Conservation (phyloP, 2,113 vertebrate species). For the Oncorhynchus tshawytscha region DNA sequence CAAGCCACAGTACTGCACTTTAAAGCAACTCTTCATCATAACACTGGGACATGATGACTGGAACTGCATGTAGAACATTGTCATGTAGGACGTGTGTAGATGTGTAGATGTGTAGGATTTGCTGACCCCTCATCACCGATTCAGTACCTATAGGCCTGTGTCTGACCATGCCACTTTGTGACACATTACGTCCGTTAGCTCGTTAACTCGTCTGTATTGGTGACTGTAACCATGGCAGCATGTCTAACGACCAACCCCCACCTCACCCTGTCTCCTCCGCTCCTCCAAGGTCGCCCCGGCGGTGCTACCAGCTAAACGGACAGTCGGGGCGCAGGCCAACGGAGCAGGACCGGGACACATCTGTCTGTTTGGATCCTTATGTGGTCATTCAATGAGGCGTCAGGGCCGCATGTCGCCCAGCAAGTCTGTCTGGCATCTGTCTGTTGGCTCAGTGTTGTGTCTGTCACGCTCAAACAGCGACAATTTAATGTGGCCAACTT, state of each 20-base stretch:
- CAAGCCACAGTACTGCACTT: too few relatives aligned
- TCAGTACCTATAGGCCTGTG: background rate
- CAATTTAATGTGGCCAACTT: too few relatives aligned
- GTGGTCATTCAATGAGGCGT: slow-evolving; percentile 26
- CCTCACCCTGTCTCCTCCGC: background rate
- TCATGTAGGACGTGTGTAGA: background rate
- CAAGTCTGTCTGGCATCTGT: background rate
- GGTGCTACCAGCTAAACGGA: background rate
- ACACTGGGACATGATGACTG: background rate
- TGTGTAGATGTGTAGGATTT: background rate
- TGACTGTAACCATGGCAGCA: background rate
- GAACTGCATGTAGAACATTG: background rate
- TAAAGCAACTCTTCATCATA: background rate
- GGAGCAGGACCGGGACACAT: slow-evolving; percentile 7
- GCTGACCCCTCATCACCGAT: background rate
- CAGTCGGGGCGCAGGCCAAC: background rate
- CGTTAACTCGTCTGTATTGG: background rate
- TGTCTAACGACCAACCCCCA: background rate
- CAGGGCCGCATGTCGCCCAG: background rate
- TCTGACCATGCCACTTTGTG: too few relatives aligned
- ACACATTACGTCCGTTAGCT: background rate
- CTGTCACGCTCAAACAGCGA: background rate
- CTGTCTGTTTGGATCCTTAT: slow-evolving; percentile 5
- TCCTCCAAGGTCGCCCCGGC: background rate
- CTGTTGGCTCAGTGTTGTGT: background rate